These are phyloP conservation scores for Panzeria rudis DNA, from an alignment of 2,888 invertebrate species.

Conservation along the genomic window DNA sequence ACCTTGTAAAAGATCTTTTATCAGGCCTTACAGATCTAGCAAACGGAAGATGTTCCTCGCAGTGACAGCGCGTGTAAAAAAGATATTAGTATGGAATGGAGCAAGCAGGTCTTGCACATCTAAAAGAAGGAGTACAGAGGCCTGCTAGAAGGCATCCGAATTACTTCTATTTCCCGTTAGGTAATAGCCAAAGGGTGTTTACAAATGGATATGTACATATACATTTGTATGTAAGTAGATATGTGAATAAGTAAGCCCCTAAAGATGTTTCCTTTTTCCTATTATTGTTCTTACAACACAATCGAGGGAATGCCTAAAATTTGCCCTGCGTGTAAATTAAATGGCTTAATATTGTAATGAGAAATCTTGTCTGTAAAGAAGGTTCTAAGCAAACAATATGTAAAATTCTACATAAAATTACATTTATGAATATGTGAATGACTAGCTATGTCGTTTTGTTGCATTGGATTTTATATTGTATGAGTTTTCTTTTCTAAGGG, in stretches of 20 bases:
- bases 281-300: conserved; percentile 15
- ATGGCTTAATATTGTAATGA: conserved; percentile 42
- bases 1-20: too few species aligned
- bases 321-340: conserved; percentile 58
- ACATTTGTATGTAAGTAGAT: too few species aligned
- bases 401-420: conserved; percentile 59
- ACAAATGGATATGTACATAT: neutral
- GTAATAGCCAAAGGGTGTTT: conserved; percentile 55
- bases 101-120: too few species aligned
- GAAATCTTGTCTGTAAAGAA: conserved; percentile 46
- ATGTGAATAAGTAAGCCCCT: conserved; percentile 34
- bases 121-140: too few species aligned
- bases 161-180: too few species aligned
- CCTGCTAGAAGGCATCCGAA: too few species aligned
- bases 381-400: conserved; percentile 72
- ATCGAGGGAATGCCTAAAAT: neutral
- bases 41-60: too few species aligned
- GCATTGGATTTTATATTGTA: neutral
- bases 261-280: conserved; percentile 38
- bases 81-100: too few species aligned
- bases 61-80: too few species aligned
- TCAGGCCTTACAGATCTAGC: too few species aligned
- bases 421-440: conserved; percentile 39
- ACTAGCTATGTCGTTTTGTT: neutral
- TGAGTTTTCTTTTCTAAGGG: neutral